phyloP scores from a whole-genome alignment of 2,113 vertebrate genomes.

The Sebastes schlegelii region DNA sequence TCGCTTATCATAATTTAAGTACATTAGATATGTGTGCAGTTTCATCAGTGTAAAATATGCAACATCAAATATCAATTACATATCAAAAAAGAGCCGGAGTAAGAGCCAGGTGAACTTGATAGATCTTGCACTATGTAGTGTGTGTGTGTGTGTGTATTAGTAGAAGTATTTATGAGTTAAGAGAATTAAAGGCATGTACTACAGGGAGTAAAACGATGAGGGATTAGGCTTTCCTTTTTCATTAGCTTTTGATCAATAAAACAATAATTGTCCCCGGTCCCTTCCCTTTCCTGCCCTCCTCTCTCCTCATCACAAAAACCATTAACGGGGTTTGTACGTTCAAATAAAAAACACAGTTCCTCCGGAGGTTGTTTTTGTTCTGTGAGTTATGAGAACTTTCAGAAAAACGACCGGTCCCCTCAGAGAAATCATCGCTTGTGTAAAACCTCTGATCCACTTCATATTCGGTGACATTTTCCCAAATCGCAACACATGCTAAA shows the following conservation, averaged over 20 bases:
- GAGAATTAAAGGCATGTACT: constrained; percentile 7
- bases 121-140: not conserved
- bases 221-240: constrained; percentile 19
- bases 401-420: not conserved
- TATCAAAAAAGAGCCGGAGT: not conserved
- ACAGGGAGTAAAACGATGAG: constrained; percentile 2
- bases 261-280: constrained; percentile 15
- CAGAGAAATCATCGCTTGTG: constrained; percentile 17
- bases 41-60: not conserved
- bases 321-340: not conserved
- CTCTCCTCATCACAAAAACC: constrained; percentile 26
- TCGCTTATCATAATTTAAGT: not conserved
- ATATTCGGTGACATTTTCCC: constrained; percentile 40
- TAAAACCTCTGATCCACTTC: constrained; percentile 34
- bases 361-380: constrained; percentile 9
- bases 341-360: not conserved
- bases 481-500: constrained; percentile 21
- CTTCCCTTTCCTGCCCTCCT: not conserved
- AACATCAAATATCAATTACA: not conserved
- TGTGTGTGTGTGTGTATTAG: not conserved
- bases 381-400: constrained; percentile 35
- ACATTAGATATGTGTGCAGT: too few species aligned
- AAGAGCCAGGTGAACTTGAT: not conserved
- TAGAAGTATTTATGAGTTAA: not conserved
- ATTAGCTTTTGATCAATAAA: constrained; percentile 56